Conservation (phyloP, 37 sponge, comb jelly and placozoan species). For the Cliona cf. orientalis region DNA sequence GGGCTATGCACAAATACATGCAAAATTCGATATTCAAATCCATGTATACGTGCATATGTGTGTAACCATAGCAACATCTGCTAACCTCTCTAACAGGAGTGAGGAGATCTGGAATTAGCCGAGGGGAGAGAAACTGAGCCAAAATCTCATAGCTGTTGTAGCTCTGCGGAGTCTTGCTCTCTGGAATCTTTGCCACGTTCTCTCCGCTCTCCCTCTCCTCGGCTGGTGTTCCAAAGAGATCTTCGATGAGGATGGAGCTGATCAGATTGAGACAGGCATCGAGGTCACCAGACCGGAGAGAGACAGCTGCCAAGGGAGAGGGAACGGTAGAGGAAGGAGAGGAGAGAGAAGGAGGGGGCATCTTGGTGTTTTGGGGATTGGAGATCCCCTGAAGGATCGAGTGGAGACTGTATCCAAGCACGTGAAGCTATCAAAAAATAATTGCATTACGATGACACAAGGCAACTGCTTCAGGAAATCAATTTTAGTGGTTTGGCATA, state of each 20-base stretch:
- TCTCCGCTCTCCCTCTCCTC: conserved; percentile 87
- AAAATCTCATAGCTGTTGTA: conserved; percentile 61
- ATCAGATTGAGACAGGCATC: conserved; percentile 73
- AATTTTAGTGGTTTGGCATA: background rate
- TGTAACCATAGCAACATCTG: background rate
- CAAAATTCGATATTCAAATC: background rate
- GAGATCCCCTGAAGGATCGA: conserved; percentile 70
- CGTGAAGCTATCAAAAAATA: conserved; percentile 71
- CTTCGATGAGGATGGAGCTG: conserved; percentile 57
- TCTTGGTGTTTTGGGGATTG: background rate
- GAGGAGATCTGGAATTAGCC: conserved; percentile 57
- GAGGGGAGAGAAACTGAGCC: conserved; percentile 72
- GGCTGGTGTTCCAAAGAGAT: conserved; percentile 85
- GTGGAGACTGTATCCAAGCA: conserved; percentile 81
- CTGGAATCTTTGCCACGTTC: conserved; percentile 72
- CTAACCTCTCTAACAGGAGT: conserved; percentile 66
- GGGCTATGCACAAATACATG: too few relatives aligned
- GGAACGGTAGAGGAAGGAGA: conserved; percentile 53
- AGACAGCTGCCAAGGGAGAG: conserved; percentile 40
- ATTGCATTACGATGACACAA: background rate
- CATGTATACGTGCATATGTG: background rate
- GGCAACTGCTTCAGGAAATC: background rate
- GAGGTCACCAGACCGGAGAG: conserved; percentile 73
- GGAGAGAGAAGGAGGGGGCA: background rate
- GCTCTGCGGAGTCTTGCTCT: conserved; percentile 76